Evolutionary conservation across 2,797 vertebrate species (phyloP).

Genomic region (Mus minutoides): DNA sequence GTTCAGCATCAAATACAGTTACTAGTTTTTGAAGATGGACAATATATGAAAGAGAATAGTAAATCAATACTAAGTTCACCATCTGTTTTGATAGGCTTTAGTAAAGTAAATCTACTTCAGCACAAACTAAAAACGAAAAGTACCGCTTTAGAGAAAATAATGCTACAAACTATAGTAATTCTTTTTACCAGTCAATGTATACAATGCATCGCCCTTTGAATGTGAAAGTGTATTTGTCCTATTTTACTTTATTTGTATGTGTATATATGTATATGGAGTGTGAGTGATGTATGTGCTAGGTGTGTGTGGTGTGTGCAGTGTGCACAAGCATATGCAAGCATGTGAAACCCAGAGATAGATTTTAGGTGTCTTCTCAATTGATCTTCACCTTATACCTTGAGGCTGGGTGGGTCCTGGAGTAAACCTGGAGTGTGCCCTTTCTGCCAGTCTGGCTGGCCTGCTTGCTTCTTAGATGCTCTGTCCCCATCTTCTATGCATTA

Average conservation of each 20-base stretch:
- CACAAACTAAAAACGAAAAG: slow-evolving; percentile 14
- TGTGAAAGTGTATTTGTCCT: neutral
- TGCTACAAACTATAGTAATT: neutral
- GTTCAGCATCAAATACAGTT: neutral
- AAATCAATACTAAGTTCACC: slow-evolving; percentile 26
- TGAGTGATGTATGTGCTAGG: neutral
- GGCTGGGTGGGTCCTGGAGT: neutral
- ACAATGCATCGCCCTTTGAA: neutral
- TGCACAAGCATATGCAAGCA: neutral
- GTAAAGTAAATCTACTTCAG: slow-evolving; percentile 25
- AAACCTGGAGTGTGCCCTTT: neutral
- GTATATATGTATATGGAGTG: neutral
- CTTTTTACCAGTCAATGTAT: slow-evolving; percentile 9
- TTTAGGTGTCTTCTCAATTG: neutral
- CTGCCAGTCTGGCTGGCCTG: neutral
- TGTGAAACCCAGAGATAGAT: neutral
- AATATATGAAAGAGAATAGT: neutral
- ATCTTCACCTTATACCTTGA: neutral
- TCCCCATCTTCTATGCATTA: neutral
- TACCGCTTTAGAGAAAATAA: slow-evolving; percentile 42
- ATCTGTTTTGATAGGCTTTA: neutral
- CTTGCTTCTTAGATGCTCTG: neutral
- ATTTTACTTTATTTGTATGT: neutral
- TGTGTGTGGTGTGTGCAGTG: no score
- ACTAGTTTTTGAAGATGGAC: neutral